A percentile compares a stretch with the other conserved stretches of the same genome.
Evolutionary conservation across 2,797 vertebrate species (phyloP).

Genomic region (Molothrus ater): DNA sequence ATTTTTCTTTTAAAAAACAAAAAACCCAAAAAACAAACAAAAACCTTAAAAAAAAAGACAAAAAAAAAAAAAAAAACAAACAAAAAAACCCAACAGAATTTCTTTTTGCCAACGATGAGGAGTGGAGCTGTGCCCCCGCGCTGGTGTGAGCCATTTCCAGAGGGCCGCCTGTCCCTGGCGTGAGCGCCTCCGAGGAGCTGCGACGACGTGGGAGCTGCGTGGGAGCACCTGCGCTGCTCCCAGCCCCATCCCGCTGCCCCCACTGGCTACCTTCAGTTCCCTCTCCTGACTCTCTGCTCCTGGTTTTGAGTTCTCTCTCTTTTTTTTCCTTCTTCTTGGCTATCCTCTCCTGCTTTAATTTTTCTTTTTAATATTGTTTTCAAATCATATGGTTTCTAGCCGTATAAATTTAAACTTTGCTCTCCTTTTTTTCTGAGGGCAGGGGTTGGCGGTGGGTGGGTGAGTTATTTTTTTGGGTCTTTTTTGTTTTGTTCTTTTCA

Average conservation of each 20-base stretch:
- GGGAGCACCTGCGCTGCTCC: neutral
- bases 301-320: neutral
- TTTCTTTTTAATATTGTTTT: neutral
- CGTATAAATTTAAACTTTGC: conserved; percentile 31
- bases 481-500: neutral
- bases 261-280: neutral
- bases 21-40: conserved; percentile 43
- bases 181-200: conserved; percentile 38
- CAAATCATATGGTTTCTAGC: conserved; percentile 39
- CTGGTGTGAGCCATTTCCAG: conserved; percentile 34
- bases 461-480: neutral
- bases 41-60: conserved; percentile 43
- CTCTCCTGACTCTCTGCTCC: conserved; percentile 20
- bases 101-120: conserved; percentile 67
- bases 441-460: neutral
- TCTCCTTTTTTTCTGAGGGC: conserved; percentile 45
- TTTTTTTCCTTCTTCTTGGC: neutral
- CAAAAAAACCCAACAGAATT: conserved; percentile 55
- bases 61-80: conserved; percentile 16
- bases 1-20: conserved; percentile 78
- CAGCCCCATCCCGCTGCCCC: neutral
- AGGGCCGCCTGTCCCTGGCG: neutral
- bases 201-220: neutral
- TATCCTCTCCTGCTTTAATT: neutral
- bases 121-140: conserved; percentile 48